Percentiles rank a stretch among this genome's conserved stretches.
Evolutionary conservation across 2,113 vertebrate genomes (phyloP).

Genomic region (Myotis yumanensis): DNA sequence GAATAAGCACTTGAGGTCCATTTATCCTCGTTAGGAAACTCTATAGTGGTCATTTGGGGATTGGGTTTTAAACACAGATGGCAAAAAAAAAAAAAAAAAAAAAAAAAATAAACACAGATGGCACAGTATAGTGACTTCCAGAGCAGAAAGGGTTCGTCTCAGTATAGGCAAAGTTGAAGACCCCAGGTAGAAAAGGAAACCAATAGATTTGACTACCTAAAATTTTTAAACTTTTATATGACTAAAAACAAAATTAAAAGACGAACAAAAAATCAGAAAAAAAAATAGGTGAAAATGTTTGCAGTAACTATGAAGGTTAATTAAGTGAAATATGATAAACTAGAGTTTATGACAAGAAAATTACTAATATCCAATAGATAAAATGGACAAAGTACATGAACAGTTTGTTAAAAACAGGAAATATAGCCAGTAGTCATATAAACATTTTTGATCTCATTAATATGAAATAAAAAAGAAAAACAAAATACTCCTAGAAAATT

Average conservation of each 20-base stretch:
- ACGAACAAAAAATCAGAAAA: not conserved
- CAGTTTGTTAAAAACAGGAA: not conserved
- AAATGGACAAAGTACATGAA: not conserved
- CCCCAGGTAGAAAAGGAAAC: not conserved
- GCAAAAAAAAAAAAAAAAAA: no score
- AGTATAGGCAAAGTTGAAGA: not conserved
- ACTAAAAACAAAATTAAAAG: constrained; percentile 26
- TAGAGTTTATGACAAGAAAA: constrained; percentile 25
- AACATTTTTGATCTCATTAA: not conserved
- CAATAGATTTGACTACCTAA: not conserved
- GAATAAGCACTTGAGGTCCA: not conserved
- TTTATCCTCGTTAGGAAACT: not conserved
- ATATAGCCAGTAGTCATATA: not conserved
- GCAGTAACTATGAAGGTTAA: not conserved
- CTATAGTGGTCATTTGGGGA: not conserved
- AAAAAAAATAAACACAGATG: not conserved
- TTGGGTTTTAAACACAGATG: not conserved
- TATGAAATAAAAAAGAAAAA: constrained; percentile 27
- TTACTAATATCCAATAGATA: not conserved
- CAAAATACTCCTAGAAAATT: not conserved
- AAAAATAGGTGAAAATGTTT: constrained; percentile 25
- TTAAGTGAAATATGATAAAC: not conserved
- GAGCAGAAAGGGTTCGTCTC: not conserved
- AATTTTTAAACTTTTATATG: not conserved
- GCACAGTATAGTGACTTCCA: not conserved